Conservation (phyloP, 2,113 vertebrate genomes). For the Osmerus eperlanus region DNA sequence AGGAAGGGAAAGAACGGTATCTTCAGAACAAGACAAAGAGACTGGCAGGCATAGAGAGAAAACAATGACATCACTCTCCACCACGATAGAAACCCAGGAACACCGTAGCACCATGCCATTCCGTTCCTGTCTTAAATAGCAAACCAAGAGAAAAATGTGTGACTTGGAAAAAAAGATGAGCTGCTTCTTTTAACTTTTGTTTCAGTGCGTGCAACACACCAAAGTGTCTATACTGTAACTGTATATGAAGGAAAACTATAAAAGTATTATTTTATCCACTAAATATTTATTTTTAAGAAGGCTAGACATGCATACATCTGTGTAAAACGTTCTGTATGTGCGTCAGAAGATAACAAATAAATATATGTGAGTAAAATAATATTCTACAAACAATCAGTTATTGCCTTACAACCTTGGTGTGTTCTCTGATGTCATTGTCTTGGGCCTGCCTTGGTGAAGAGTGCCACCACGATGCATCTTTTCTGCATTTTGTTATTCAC, state of each 20-base stretch:
- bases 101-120: constrained; percentile 1
- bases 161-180: constrained; percentile 7
- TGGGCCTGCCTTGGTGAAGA: constrained; percentile 57
- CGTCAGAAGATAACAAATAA: background rate
- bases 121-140: too few relatives aligned
- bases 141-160: background rate
- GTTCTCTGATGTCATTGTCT: constrained; percentile 59
- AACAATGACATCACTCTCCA: constrained; percentile 53
- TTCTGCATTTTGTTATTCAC: constrained; percentile 61
- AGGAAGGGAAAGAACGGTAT: constrained; percentile 89
- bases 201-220: constrained; percentile 46
- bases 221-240: constrained; percentile 49
- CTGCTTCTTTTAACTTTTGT: constrained; percentile 1
- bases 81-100: background rate
- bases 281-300: constrained; percentile 44
- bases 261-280: constrained; percentile 43
- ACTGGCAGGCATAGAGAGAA: constrained; percentile 66
- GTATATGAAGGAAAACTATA: constrained; percentile 36
- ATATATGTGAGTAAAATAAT: constrained; percentile 16
- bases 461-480: constrained; percentile 47
- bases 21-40: constrained; percentile 89
- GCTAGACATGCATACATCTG: constrained; percentile 34
- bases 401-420: constrained; percentile 45
- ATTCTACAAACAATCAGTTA: constrained; percentile 18
- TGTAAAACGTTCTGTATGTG: constrained; percentile 28